phyloP scores from a whole-genome alignment of 1,140 invertebrate species.

The Cydia strobilella region DNA sequence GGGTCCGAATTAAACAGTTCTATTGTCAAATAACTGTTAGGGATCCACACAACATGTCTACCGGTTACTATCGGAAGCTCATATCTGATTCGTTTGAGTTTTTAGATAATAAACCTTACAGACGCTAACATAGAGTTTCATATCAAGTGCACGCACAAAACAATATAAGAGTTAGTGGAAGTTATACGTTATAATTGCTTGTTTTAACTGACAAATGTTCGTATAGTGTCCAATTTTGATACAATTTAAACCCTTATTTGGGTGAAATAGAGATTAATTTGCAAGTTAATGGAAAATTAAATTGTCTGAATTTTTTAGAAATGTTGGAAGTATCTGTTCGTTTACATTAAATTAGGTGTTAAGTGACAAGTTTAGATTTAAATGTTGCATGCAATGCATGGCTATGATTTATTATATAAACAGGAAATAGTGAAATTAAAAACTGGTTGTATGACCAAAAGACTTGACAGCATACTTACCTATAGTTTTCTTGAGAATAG shows the following conservation, averaged over 20 bases:
- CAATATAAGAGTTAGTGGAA: neutral
- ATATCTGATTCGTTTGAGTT: neutral
- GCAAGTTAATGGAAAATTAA: conserved; percentile 7
- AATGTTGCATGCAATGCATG: neutral
- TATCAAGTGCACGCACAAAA: neutral
- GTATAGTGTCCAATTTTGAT: conserved; percentile 37
- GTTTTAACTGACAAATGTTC: conserved; percentile 73
- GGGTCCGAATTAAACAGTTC: conserved; percentile 59
- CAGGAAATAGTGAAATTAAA: too few relatives aligned
- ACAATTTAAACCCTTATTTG: conserved; percentile 34
- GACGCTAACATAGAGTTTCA: neutral
- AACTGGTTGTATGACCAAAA: too few relatives aligned
- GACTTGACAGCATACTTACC: too few relatives aligned
- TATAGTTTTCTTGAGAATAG: too few relatives aligned
- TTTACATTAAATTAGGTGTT: conserved; percentile 23
- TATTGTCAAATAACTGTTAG: conserved; percentile 68
- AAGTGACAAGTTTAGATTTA: conserved; percentile 16
- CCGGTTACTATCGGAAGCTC: neutral
- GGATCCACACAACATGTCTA: conserved; percentile 46
- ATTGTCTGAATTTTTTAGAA: neutral
- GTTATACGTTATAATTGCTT: conserved; percentile 61
- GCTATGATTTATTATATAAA: neutral
- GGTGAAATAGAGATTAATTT: conserved; percentile 27
- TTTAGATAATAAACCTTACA: neutral
- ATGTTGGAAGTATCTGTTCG: neutral